Percentiles rank a stretch among this genome's conserved stretches.
phyloP scores from a whole-genome alignment of 1,140 invertebrate genomes.

The Zeugodacus cucurbitae region DNA sequence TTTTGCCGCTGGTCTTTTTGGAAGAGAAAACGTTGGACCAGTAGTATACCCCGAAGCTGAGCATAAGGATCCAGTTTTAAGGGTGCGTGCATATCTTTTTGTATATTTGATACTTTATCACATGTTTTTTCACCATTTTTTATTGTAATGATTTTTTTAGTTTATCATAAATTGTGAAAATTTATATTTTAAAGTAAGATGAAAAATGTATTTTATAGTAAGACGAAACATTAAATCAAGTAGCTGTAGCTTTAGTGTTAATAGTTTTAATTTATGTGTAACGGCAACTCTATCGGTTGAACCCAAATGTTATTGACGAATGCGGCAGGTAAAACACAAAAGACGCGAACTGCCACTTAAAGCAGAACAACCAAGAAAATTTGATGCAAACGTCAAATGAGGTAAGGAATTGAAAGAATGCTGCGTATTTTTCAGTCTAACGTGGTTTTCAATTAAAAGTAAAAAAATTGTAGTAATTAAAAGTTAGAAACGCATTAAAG shows the following conservation, averaged over 20 bases:
- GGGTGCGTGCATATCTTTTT: slow-evolving; percentile 69
- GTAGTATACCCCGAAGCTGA: slow-evolving; percentile 73
- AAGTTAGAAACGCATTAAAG: background rate
- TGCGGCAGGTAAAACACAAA: background rate
- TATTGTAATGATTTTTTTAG: too few species aligned
- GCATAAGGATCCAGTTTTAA: slow-evolving; percentile 75
- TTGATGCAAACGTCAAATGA: slow-evolving; percentile 15
- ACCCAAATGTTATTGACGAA: background rate
- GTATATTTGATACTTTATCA: too few species aligned
- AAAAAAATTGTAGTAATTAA: slow-evolving; percentile 14
- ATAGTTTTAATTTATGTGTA: too few species aligned
- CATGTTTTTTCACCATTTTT: too few species aligned
- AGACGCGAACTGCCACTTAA: background rate
- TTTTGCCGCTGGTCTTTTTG: slow-evolving; percentile 80
- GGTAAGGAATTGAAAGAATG: slow-evolving; percentile 40
- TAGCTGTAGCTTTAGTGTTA: too few species aligned
- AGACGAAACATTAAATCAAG: too few species aligned
- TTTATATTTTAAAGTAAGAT: too few species aligned
- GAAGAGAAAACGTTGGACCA: slow-evolving; percentile 69
- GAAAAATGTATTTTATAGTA: too few species aligned
- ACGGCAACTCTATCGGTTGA: background rate
- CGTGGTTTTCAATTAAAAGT: slow-evolving; percentile 44
- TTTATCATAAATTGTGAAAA: too few species aligned
- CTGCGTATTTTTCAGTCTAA: slow-evolving; percentile 48
- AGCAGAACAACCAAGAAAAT: background rate